phyloP scores from a whole-genome alignment of 2,797 vertebrate genomes.

The Pagetopsis macropterus region DNA sequence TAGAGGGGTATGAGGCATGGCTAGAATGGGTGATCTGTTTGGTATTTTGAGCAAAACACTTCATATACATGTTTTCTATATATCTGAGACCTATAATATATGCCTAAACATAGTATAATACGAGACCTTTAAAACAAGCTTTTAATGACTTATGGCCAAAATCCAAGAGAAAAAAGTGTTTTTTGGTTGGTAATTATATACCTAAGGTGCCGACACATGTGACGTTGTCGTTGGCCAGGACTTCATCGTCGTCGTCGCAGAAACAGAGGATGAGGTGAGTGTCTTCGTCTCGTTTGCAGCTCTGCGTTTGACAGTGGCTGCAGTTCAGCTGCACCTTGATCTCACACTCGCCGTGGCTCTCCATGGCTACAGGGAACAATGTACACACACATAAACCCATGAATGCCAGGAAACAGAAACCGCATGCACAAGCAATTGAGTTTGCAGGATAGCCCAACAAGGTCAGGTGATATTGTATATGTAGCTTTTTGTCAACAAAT shows the following conservation, averaged over 20 bases:
- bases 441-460: neutral
- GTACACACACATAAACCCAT: slow-evolving; percentile 3
- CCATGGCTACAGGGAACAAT: slow-evolving; percentile 81
- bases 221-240: slow-evolving; percentile 87
- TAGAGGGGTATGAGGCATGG: too few species aligned
- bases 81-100: too few species aligned
- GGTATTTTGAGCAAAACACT: too few species aligned
- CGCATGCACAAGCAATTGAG: neutral
- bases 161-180: neutral
- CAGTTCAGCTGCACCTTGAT: slow-evolving; percentile 91
- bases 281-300: slow-evolving; percentile 85
- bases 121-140: neutral
- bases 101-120: too few species aligned
- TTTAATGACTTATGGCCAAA: neutral
- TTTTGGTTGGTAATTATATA: slow-evolving; percentile 6
- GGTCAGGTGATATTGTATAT: neutral
- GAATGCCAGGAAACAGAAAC: neutral
- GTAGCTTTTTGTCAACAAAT: neutral
- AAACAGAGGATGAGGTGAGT: slow-evolving; percentile 84
- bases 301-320: slow-evolving; percentile 91
- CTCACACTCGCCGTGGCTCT: slow-evolving; percentile 91
- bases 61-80: too few species aligned
- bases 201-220: slow-evolving; percentile 85
- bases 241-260: slow-evolving; percentile 86
- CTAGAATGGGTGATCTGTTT: too few species aligned